These are phyloP conservation scores for Acleris cristana DNA, from an alignment of 2,888 invertebrate species.

Conservation along the genomic window DNA sequence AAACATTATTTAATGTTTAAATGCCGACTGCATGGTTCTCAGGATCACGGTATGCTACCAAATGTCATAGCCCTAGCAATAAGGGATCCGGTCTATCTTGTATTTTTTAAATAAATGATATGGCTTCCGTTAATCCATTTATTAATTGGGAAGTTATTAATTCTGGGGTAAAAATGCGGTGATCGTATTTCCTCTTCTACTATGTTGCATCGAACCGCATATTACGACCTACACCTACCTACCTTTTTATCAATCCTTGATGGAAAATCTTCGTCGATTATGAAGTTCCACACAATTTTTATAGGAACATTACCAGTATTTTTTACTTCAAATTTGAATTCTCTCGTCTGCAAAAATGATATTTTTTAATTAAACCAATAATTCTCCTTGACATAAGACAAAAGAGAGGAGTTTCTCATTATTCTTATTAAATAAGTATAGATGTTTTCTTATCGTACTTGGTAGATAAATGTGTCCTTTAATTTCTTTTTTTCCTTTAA, in stretches of 20 bases:
- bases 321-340: conserved; percentile 63
- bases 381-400: neutral
- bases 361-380: neutral
- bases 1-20: too few relatives aligned
- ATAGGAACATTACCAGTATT: conserved; percentile 70
- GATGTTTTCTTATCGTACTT: conserved; percentile 50
- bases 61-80: too few relatives aligned
- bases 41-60: too few relatives aligned
- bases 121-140: too few relatives aligned
- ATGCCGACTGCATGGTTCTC: too few relatives aligned
- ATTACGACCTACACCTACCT: conserved; percentile 15
- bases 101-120: too few relatives aligned
- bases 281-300: conserved; percentile 70
- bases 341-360: conserved; percentile 55
- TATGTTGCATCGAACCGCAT: too few relatives aligned
- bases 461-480: conserved; percentile 83
- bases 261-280: conserved; percentile 73
- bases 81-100: too few relatives aligned
- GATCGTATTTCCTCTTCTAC: too few relatives aligned
- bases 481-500: conserved; percentile 70
- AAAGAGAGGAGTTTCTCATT: neutral
- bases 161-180: too few relatives aligned
- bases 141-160: too few relatives aligned
- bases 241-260: conserved; percentile 61
- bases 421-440: too few relatives aligned